Percentiles rank a stretch among this genome's conserved stretches.
These are phyloP conservation scores for Hucho hucho DNA, from an alignment of 2,113 vertebrate genomes.

Conservation along the genomic window DNA sequence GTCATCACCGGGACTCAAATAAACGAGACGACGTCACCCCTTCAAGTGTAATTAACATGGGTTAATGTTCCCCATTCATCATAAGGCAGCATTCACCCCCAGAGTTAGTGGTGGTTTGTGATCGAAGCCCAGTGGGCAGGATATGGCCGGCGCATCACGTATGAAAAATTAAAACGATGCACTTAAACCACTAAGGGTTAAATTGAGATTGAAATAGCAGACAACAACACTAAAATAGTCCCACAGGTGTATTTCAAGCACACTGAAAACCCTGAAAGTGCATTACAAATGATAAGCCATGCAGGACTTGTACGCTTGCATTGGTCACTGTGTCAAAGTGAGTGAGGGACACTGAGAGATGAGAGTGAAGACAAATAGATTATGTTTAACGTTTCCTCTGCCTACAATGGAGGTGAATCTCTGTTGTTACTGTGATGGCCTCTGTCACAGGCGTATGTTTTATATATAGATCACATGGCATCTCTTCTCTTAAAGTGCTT, in stretches of 20 bases:
- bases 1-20: constrained; percentile 31
- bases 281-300: too few species aligned
- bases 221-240: too few species aligned
- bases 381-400: neutral
- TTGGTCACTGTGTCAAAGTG: too few species aligned
- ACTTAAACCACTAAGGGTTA: too few species aligned
- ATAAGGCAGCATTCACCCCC: neutral
- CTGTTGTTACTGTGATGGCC: neutral
- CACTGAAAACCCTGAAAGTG: too few species aligned
- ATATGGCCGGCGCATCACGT: neutral
- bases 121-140: neutral
- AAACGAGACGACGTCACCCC: constrained; percentile 11
- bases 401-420: neutral
- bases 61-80: constrained; percentile 26
- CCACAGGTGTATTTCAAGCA: too few species aligned
- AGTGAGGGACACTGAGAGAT: too few species aligned
- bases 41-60: constrained; percentile 14
- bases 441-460: constrained; percentile 21
- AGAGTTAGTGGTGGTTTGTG: neutral
- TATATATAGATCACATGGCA: constrained; percentile 46
- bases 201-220: too few species aligned
- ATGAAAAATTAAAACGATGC: too few species aligned
- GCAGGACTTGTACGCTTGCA: too few species aligned
- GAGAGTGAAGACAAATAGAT: too few species aligned
- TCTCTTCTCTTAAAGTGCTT: constrained; percentile 24